Percentiles rank a stretch among this genome's conserved stretches.
phyloP scores from a whole-genome alignment of 2,888 invertebrate species.

The Polydrusus pterygomalis region DNA sequence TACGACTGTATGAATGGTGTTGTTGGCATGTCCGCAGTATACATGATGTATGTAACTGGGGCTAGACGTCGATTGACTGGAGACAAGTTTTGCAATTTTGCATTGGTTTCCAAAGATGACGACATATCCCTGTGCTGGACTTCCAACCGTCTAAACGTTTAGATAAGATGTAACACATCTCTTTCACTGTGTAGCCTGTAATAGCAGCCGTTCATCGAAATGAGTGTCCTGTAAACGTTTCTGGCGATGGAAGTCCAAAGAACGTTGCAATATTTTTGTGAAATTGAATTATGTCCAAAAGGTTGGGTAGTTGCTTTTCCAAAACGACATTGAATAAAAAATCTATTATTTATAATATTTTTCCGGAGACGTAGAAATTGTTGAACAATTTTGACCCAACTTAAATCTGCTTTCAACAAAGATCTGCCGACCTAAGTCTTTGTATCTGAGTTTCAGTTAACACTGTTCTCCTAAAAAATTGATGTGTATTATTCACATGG shows the following conservation, averaged over 20 bases:
- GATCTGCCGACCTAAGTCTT: no score
- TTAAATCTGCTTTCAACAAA: neutral
- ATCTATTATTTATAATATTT: conserved; percentile 3
- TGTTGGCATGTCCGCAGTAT: no score
- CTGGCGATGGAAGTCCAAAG: neutral
- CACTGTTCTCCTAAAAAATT: neutral
- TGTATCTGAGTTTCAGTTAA: neutral
- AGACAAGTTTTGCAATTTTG: no score
- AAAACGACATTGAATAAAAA: neutral
- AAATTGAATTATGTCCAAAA: neutral
- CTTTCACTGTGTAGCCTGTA: conserved; percentile 7
- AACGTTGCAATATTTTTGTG: neutral
- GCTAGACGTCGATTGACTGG: no score
- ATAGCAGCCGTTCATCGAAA: neutral
- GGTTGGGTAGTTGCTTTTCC: neutral
- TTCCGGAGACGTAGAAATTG: neutral
- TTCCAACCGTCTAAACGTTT: conserved; percentile 67
- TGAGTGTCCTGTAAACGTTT: no score
- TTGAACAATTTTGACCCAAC: neutral
- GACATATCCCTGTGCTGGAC: neutral
- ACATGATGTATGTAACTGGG: no score
- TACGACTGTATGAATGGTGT: no score
- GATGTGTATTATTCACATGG: neutral
- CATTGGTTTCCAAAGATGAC: no score
- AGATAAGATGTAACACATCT: conserved; percentile 68